Evolutionary conservation across 2,888 invertebrate species (phyloP), one percentile per base, ranked within the genome.

Genomic region (Aphelenchoides bicaudatus): DNA sequence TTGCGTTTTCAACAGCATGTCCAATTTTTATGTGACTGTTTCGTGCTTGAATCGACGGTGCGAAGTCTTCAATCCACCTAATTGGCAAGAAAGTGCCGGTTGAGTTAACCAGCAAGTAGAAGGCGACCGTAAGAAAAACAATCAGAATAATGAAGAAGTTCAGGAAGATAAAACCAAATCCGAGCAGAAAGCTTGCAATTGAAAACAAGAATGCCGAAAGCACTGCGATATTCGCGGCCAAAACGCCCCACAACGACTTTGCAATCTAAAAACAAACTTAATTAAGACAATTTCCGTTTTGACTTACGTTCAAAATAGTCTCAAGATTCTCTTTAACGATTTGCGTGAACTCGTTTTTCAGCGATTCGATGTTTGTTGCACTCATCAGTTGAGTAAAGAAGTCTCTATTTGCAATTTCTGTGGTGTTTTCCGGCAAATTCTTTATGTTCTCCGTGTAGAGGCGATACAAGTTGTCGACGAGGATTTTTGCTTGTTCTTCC

Each of bases 81-180:
- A 94, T 87, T 0, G 96, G 96, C 78, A 92, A 92, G 82, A 96
- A 98, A 53, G 89, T 84, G 58, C 86, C 85, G 55, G 86, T 86
- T 78, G 90, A 90, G 10, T 88, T 89, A 66, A 88, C 90, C 65
- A 98, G 83, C 51, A 98, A 84, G 81, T 96, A 98, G 82, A 94
- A 98, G 5, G 98, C 83, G 0, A 94, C 90, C 2, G 96, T 94
- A 78, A 96, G 86, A 82, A 98, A 98, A 21, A 98, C 91, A 65
- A 94, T 87, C 56, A 71, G 52, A 56, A 72, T 75, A 39, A 79
- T 75, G 39, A 79, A 50, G 19, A 72, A 72, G 54, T 79, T 78
- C 50, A 78, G 48, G 13, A 79, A 52, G 30, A 79, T 79, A 63
- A 75, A 67, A 50, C 79, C 78, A 55, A 79, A 79, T 5, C 70